A percentile compares a stretch with the other conserved stretches of the same genome.
These are phyloP conservation scores for Platycheirus rosarum DNA, from an alignment of 2,888 invertebrate genomes.

Conservation along the genomic window DNA sequence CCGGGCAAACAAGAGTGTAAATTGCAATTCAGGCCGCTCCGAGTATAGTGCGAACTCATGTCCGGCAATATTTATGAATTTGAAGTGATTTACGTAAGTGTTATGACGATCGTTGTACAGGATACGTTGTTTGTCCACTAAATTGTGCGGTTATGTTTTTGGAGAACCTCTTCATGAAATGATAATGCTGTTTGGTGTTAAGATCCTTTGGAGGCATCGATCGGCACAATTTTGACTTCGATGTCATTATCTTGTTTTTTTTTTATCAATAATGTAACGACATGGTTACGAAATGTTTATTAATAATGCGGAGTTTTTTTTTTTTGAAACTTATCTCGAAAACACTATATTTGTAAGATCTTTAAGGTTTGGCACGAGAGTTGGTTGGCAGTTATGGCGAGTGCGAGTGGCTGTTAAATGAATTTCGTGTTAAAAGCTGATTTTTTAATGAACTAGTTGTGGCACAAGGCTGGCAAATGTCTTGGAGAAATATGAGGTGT, in stretches of 20 bases:
- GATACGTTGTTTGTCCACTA: conserved; percentile 69
- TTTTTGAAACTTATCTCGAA: no score
- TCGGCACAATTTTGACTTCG: conserved; percentile 28
- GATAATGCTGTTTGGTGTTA: conserved; percentile 17
- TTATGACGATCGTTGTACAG: conserved; percentile 61
- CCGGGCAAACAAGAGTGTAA: conserved; percentile 71
- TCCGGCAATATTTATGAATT: conserved; percentile 71
- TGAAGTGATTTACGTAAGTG: conserved; percentile 73
- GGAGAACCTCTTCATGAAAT: background rate
- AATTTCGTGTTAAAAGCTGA: no score
- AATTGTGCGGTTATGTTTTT: conserved; percentile 65
- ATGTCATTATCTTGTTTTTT: conserved; percentile 60
- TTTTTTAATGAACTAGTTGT: conserved; percentile 12
- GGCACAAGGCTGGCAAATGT: conserved; percentile 4
- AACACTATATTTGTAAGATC: background rate
- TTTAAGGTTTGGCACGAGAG: conserved; percentile 27
- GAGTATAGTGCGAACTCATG: conserved; percentile 72
- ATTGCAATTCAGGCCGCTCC: conserved; percentile 46
- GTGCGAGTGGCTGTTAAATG: no score
- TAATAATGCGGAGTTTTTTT: conserved; percentile 35
- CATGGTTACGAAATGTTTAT: conserved; percentile 56
- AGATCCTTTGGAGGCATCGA: no score
- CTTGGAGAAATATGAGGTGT: background rate
- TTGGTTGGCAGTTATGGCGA: conserved; percentile 8
- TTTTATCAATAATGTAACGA: conserved; percentile 60